These are phyloP conservation scores for Abrostola triplasia DNA, from an alignment of 2,888 invertebrate genomes.

Conservation along the genomic window DNA sequence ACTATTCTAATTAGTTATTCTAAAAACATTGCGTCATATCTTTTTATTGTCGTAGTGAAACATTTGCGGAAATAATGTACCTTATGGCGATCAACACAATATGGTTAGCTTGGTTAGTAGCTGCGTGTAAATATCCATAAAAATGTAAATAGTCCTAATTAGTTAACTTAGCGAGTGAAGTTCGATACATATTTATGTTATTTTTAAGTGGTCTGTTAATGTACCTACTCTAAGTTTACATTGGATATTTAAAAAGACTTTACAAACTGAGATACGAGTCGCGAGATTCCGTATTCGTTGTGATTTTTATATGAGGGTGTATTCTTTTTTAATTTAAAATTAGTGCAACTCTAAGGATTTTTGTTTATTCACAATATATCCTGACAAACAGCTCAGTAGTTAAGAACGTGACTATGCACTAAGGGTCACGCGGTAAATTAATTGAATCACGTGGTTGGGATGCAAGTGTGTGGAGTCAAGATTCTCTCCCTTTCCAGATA, in stretches of 20 bases:
- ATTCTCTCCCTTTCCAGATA: too few relatives aligned
- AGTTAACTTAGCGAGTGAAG: background rate
- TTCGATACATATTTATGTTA: background rate
- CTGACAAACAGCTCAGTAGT: too few relatives aligned
- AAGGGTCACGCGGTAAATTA: too few relatives aligned
- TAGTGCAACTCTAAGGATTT: too few relatives aligned
- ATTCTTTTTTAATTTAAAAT: too few relatives aligned
- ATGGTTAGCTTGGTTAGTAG: too few relatives aligned
- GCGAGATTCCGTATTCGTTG: background rate
- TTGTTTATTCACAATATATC: too few relatives aligned
- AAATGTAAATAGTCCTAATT: background rate
- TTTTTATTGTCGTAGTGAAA: slow-evolving; percentile 37
- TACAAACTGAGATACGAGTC: background rate
- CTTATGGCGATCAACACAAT: slow-evolving; percentile 6
- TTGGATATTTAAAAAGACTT: background rate
- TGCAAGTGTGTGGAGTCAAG: too few relatives aligned
- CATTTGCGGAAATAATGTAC: slow-evolving; percentile 32
- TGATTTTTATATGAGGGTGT: background rate
- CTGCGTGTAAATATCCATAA: background rate
- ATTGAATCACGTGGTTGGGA: too few relatives aligned
- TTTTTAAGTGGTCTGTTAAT: background rate
- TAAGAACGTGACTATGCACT: too few relatives aligned
- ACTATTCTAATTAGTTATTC: slow-evolving; percentile 51
- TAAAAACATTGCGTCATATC: slow-evolving; percentile 45
- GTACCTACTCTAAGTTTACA: background rate